Evolutionary conservation across 2,113 vertebrate genomes (phyloP).

Genomic region (Poeciliopsis retropinna): DNA sequence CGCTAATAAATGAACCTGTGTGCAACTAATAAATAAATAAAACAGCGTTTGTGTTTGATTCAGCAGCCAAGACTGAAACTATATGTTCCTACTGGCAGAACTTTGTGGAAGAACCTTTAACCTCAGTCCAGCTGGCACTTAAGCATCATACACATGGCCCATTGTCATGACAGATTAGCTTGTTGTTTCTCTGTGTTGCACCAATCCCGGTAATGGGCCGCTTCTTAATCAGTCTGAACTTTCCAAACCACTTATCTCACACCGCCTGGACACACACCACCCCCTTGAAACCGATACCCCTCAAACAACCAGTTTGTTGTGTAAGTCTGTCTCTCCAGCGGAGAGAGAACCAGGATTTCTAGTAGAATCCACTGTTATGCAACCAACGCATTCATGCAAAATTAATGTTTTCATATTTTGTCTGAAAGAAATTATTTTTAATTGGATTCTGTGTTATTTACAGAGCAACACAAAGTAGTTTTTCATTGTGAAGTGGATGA

Average conservation of each 20-base stretch:
- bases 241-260: conserved; percentile 53
- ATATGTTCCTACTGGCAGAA: neutral
- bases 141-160: conserved; percentile 51
- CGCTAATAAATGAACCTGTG: neutral
- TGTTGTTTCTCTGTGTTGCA: conserved; percentile 36
- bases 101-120: neutral
- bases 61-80: neutral
- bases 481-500: neutral
- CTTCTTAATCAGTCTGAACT: conserved; percentile 65
- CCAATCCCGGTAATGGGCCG: conserved; percentile 73
- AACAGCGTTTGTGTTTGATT: neutral
- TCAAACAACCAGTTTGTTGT: conserved; percentile 26
- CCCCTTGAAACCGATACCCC: conserved; percentile 50
- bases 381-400: neutral
- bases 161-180: conserved; percentile 61
- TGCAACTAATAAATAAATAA: neutral
- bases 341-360: neutral
- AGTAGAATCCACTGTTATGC: neutral
- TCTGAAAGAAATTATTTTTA: neutral
- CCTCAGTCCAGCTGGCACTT: conserved; percentile 48
- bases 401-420: neutral
- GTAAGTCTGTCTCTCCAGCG: conserved; percentile 15
- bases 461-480: no score
- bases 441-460: no score
- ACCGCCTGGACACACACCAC: conserved; percentile 26